Evolutionary conservation across 2,888 invertebrate species (phyloP).

Genomic region (Xestia c-nigrum): DNA sequence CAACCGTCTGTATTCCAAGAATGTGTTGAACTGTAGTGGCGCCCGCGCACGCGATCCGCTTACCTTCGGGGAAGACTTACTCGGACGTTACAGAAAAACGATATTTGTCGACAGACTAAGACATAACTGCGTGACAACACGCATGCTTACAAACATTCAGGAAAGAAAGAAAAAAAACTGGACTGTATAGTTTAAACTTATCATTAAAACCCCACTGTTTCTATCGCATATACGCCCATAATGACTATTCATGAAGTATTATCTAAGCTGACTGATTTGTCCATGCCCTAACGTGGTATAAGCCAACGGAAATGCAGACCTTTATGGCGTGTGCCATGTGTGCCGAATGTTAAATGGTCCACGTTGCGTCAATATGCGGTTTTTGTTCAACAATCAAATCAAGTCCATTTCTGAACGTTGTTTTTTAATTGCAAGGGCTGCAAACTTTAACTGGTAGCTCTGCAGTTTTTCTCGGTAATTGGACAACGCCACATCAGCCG

Average conservation of each 20-base stretch:
- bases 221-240: slow-evolving; percentile 33
- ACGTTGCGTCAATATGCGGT: slow-evolving; percentile 75
- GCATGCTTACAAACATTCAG: slow-evolving; percentile 51
- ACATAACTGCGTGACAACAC: slow-evolving; percentile 56
- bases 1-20: slow-evolving; percentile 68
- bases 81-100: slow-evolving; percentile 65
- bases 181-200: slow-evolving; percentile 29
- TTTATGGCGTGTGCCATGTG: slow-evolving; percentile 80
- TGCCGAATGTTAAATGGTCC: slow-evolving; percentile 77
- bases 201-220: slow-evolving; percentile 35
- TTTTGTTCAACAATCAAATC: slow-evolving; percentile 60
- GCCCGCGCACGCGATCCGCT: slow-evolving; percentile 73
- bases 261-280: slow-evolving; percentile 81
- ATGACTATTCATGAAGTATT: slow-evolving; percentile 82
- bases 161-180: slow-evolving; percentile 36
- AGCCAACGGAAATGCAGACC: slow-evolving; percentile 84
- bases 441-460: slow-evolving; percentile 29
- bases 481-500: no score
- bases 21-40: slow-evolving; percentile 67
- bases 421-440: slow-evolving; percentile 51
- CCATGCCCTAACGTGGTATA: slow-evolving; percentile 78
- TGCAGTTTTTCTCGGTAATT: neutral
- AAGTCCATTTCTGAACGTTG: slow-evolving; percentile 34
- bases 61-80: slow-evolving; percentile 73
- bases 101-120: slow-evolving; percentile 61